phyloP scores from a whole-genome alignment of 2,888 invertebrate genomes.

The Morpho achilles region DNA sequence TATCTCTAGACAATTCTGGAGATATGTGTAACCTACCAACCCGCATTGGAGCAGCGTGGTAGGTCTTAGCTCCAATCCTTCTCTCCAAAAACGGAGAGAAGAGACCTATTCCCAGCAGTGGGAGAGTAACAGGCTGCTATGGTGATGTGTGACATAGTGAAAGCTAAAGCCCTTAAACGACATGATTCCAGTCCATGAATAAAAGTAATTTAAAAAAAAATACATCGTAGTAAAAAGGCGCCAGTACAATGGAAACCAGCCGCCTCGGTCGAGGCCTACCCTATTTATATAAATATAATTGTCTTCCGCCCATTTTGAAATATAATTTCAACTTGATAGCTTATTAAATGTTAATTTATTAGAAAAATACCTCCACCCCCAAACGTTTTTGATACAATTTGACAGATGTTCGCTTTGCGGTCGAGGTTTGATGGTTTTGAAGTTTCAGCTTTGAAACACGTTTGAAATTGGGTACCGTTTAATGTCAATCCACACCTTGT shows the following conservation, averaged over 20 bases:
- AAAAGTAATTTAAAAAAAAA: too few relatives aligned
- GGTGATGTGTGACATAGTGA: too few relatives aligned
- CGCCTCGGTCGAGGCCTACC: conserved; percentile 41
- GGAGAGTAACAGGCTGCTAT: too few relatives aligned
- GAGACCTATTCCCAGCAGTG: too few relatives aligned
- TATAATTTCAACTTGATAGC: conserved; percentile 41
- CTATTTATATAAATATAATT: conserved; percentile 61
- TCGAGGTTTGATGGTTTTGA: conserved; percentile 5
- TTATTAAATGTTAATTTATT: conserved; percentile 63
- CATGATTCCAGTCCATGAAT: neutral
- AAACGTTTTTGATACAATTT: conserved; percentile 35
- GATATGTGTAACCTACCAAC: too few relatives aligned
- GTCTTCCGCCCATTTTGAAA: conserved; percentile 46
- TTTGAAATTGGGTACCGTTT: conserved; percentile 10
- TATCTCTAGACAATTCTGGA: too few relatives aligned
- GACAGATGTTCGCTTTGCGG: conserved; percentile 45
- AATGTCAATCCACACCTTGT: conserved; percentile 23
- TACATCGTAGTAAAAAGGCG: neutral
- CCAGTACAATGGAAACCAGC: conserved; percentile 42
- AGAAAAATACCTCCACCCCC: conserved; percentile 40
- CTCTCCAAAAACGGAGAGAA: too few relatives aligned
- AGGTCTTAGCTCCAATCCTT: too few relatives aligned
- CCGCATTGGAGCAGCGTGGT: too few relatives aligned
- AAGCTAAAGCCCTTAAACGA: neutral
- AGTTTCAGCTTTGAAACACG: conserved; percentile 8